These are phyloP conservation scores for Scatophagus argus DNA, from an alignment of 2,113 vertebrate species.

Conservation along the genomic window DNA sequence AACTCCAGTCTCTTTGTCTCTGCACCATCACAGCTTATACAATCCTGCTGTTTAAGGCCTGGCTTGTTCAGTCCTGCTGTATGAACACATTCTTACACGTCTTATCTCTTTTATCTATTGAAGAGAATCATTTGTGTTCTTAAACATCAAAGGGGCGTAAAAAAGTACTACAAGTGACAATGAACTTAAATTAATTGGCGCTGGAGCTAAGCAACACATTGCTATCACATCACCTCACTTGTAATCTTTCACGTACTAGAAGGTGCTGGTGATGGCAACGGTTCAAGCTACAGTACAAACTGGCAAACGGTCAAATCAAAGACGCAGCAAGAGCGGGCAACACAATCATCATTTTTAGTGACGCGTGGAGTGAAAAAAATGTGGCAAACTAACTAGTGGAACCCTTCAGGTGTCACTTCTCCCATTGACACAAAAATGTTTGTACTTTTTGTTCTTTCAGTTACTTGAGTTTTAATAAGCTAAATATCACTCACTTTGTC, in stretches of 20 bases:
- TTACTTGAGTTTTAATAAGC: background rate
- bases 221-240: background rate
- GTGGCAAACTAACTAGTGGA: background rate
- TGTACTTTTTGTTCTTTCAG: background rate
- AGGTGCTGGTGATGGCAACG: background rate
- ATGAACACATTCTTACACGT: background rate
- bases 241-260: background rate
- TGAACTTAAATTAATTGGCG: background rate
- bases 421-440: no score
- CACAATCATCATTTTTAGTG: no score
- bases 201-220: background rate
- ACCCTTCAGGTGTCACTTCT: background rate
- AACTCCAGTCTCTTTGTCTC: background rate
- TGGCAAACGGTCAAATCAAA: no score
- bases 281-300: background rate
- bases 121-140: background rate
- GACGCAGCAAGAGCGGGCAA: no score
- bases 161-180: background rate
- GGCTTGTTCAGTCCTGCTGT: background rate
- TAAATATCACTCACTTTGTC: background rate
- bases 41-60: constrained; percentile 10
- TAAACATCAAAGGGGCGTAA: background rate
- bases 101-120: background rate
- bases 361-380: no score
- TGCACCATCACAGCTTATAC: background rate